Evolutionary conservation across 2,888 invertebrate species (phyloP).

Genomic region (Acheta domesticus): DNA sequence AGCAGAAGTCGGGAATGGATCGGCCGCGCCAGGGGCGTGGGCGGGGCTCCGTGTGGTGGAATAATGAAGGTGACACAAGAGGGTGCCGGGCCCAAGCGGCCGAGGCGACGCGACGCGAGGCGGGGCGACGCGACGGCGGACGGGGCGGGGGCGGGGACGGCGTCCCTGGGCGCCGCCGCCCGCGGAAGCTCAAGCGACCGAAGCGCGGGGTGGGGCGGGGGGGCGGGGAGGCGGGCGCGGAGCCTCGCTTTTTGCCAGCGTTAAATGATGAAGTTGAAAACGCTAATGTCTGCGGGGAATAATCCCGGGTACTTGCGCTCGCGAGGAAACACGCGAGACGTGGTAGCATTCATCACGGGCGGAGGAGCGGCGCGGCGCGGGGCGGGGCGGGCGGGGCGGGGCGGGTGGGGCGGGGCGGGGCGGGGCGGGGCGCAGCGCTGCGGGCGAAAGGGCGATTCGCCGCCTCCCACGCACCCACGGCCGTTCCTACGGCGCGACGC

Average conservation of each 20-base stretch:
- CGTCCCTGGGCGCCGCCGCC: neutral
- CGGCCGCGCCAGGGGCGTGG: too few relatives aligned
- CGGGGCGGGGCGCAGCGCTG: neutral
- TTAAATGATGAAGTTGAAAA: conserved; percentile 18
- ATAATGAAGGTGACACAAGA: conserved; percentile 5
- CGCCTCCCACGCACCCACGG: too few relatives aligned
- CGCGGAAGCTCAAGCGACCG: neutral
- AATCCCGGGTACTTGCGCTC: conserved; percentile 2
- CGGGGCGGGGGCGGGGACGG: neutral
- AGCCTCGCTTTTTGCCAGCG: neutral
- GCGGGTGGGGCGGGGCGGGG: neutral
- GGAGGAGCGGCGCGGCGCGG: neutral
- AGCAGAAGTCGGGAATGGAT: too few relatives aligned
- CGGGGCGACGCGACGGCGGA: neutral
- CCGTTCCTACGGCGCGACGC: too few relatives aligned
- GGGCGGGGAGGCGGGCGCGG: neutral
- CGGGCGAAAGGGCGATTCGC: neutral
- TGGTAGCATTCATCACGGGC: conserved; percentile 1
- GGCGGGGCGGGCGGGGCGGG: too few relatives aligned
- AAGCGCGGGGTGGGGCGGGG: neutral
- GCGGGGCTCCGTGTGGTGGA: neutral
- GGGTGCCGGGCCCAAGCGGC: neutral
- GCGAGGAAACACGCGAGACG: conserved; percentile 18
- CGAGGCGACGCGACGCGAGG: neutral
- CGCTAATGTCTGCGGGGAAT: conserved; percentile 9